phyloP scores from a whole-genome alignment of 2,888 invertebrate genomes.

The Drosophila helvetica region DNA sequence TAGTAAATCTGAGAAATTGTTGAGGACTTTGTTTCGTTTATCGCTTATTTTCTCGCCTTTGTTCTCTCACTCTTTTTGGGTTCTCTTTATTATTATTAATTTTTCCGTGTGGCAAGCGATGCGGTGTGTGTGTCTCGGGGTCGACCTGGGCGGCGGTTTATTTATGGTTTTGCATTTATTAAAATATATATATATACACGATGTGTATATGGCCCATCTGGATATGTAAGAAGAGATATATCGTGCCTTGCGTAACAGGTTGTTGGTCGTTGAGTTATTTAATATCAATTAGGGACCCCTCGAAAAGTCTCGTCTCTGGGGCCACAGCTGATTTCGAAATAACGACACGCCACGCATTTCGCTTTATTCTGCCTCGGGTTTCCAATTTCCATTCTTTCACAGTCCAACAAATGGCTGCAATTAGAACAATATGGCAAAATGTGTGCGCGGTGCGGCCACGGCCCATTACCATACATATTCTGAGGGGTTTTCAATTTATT shows the following conservation, averaged over 20 bases:
- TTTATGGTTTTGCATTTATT: conserved; percentile 77
- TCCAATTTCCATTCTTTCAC: conserved; percentile 5
- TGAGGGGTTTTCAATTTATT: conserved; percentile 62
- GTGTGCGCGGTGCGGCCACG: conserved; percentile 25
- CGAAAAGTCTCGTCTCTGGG: conserved; percentile 27
- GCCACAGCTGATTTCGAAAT: conserved; percentile 73
- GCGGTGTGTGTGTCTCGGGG: conserved; percentile 1
- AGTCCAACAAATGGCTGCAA: conserved; percentile 70
- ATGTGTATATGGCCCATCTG: conserved; percentile 1
- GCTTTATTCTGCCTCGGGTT: conserved; percentile 45
- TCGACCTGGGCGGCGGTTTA: conserved; percentile 68
- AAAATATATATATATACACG: conserved; percentile 44
- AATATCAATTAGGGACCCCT: conserved; percentile 70
- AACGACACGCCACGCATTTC: conserved; percentile 69
- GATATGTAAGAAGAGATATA: conserved; percentile 39
- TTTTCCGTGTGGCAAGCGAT: conserved; percentile 37
- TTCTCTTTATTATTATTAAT: conserved; percentile 35
- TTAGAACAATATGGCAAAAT: conserved; percentile 75
- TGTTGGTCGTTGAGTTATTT: conserved; percentile 64
- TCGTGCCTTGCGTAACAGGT: conserved; percentile 64
- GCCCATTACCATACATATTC: conserved; percentile 45
- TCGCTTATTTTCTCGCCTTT: conserved; percentile 33
- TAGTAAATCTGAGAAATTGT: conserved; percentile 65
- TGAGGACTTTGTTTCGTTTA: conserved; percentile 33
- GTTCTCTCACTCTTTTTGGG: conserved; percentile 36